Evolutionary conservation across 2,113 vertebrate genomes (phyloP).

Genomic region (Indicator indicator): DNA sequence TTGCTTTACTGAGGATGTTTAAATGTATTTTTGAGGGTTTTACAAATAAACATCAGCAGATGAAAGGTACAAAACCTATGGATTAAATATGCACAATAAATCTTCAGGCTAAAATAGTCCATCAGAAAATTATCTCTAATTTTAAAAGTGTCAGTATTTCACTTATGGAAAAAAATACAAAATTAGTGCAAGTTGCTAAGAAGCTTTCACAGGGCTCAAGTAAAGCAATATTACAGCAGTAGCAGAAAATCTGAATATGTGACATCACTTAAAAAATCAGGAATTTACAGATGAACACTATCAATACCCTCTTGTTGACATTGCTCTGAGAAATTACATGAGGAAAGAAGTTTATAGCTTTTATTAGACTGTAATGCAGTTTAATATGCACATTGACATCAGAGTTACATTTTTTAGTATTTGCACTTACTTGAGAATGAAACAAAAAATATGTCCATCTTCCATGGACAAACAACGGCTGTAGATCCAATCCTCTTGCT

Average conservation of each 20-base stretch:
- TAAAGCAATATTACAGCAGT: background rate
- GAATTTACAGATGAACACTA: background rate
- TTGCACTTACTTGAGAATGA: background rate
- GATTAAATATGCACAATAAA: background rate
- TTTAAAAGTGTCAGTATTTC: background rate
- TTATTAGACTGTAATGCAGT: background rate
- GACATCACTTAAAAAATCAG: background rate
- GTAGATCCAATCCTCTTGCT: background rate
- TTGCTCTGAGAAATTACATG: background rate
- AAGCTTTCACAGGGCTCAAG: background rate
- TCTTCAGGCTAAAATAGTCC: background rate
- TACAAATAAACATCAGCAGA: background rate
- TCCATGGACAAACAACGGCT: background rate
- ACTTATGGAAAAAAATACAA: background rate
- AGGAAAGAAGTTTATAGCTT: constrained; percentile 13
- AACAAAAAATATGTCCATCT: background rate
- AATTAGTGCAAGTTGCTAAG: background rate
- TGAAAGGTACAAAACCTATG: background rate
- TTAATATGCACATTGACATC: background rate
- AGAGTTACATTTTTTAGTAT: constrained; percentile 43
- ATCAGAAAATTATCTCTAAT: constrained; percentile 1
- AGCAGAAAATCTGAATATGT: constrained; percentile 5
- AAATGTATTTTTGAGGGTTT: background rate
- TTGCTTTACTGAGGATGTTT: background rate
- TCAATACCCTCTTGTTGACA: constrained; percentile 6